Conservation (phyloP, 2,113 vertebrate species). For the Leptobrachium ailaonicum region DNA sequence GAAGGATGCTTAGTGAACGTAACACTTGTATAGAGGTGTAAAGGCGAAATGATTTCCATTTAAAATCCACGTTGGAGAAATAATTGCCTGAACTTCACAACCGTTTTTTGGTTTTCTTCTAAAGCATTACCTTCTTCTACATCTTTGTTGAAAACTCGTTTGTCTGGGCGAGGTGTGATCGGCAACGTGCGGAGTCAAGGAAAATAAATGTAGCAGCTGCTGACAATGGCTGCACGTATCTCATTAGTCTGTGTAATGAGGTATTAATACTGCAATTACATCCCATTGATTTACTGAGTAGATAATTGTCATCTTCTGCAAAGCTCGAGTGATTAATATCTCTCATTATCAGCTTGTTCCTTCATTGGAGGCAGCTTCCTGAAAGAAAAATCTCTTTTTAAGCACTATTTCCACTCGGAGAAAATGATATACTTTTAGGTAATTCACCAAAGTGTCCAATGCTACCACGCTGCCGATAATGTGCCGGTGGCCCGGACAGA, state of each 20-base stretch:
- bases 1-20: too few relatives aligned
- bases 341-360: conserved; percentile 53
- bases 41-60: too few relatives aligned
- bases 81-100: too few relatives aligned
- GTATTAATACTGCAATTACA: conserved; percentile 80
- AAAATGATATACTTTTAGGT: conserved; percentile 7
- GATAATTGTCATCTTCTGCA: conserved; percentile 64
- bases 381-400: conserved; percentile 34
- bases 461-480: not conserved
- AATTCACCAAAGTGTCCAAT: not conserved
- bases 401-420: not conserved
- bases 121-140: too few relatives aligned
- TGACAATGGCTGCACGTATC: conserved; percentile 60
- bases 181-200: conserved; percentile 15
- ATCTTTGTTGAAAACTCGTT: not conserved
- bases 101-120: too few relatives aligned
- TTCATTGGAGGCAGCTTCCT: conserved; percentile 2
- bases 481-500: not conserved
- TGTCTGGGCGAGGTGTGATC: not conserved
- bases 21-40: too few relatives aligned
- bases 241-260: conserved; percentile 80
- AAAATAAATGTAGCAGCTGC: conserved; percentile 34
- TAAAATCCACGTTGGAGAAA: too few relatives aligned
- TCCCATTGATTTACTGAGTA: conserved; percentile 70
- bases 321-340: conserved; percentile 58